Percentiles rank a stretch among this genome's conserved stretches.
These are phyloP conservation scores for Ciconia stormi DNA, from an alignment of 2,113 vertebrate species.

Conservation along the genomic window DNA sequence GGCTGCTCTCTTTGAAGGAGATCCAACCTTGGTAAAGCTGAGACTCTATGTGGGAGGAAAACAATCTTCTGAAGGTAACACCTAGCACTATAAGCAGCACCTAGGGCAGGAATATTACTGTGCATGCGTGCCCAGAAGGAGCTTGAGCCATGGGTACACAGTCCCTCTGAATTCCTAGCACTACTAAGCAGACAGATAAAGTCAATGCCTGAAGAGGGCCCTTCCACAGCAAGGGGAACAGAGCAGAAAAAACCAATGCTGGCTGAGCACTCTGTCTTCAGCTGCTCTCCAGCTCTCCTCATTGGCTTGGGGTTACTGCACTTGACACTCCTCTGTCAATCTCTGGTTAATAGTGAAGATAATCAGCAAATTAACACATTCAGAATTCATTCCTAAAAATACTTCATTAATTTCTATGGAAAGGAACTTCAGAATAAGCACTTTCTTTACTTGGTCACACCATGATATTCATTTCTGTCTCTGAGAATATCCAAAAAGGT, in stretches of 20 bases:
- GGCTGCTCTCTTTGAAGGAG: conserved; percentile 30
- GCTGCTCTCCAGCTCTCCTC: neutral
- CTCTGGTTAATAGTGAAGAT: neutral
- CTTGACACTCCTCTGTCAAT: neutral
- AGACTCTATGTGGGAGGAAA: neutral
- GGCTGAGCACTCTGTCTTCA: neutral
- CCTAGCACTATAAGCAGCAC: neutral
- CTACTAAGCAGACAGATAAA: neutral
- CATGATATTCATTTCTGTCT: neutral
- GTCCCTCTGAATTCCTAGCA: neutral
- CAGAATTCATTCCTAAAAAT: neutral
- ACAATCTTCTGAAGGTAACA: neutral
- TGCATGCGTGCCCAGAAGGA: neutral
- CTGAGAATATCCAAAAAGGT: neutral
- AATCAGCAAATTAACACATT: neutral
- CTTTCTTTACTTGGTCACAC: neutral
- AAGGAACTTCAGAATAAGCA: neutral
- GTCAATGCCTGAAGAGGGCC: neutral
- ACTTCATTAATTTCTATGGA: neutral
- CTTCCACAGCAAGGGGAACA: neutral
- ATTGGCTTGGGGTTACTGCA: neutral
- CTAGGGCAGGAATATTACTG: neutral
- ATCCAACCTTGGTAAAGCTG: neutral
- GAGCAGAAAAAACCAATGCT: neutral
- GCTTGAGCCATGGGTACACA: neutral